Evolutionary conservation across 2,888 invertebrate genomes (phyloP).

Genomic region (Scotopteryx bipunctaria): DNA sequence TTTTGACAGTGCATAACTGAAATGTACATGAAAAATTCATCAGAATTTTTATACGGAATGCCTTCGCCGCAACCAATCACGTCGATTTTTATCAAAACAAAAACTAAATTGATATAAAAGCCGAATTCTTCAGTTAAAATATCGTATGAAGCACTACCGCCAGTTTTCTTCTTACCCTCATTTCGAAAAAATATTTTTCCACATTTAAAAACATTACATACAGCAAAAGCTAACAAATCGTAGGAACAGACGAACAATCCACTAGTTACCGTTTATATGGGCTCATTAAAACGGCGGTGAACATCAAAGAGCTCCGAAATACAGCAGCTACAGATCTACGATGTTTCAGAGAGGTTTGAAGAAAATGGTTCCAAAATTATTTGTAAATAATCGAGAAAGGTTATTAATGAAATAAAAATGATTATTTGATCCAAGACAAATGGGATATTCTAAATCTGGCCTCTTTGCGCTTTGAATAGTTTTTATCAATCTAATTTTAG

Average conservation of each 20-base stretch:
- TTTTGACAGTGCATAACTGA: constrained; percentile 48
- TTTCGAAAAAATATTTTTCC: constrained; percentile 47
- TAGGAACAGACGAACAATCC: constrained; percentile 66
- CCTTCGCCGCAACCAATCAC: background rate
- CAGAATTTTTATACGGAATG: constrained; percentile 32
- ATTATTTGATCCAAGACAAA: too few relatives aligned
- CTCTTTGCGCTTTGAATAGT: too few relatives aligned
- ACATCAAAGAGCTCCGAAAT: constrained; percentile 85
- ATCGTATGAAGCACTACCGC: too few relatives aligned
- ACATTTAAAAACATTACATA: constrained; percentile 48
- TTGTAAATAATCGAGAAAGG: background rate
- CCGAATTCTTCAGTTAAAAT: too few relatives aligned
- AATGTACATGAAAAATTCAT: constrained; percentile 40
- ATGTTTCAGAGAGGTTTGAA: constrained; percentile 5
- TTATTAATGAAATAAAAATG: background rate
- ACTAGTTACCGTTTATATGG: constrained; percentile 74
- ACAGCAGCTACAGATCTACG: constrained; percentile 66
- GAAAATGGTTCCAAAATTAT: constrained; percentile 5
- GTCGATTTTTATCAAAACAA: constrained; percentile 1
- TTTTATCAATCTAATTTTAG: background rate
- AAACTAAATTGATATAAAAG: too few relatives aligned
- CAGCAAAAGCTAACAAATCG: constrained; percentile 62
- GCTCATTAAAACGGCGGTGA: constrained; percentile 83
- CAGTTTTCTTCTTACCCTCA: constrained; percentile 36
- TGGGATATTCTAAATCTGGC: too few relatives aligned